Evolutionary conservation across 2,888 invertebrate genomes (phyloP).

Genomic region (Cryptocephalus primarius): DNA sequence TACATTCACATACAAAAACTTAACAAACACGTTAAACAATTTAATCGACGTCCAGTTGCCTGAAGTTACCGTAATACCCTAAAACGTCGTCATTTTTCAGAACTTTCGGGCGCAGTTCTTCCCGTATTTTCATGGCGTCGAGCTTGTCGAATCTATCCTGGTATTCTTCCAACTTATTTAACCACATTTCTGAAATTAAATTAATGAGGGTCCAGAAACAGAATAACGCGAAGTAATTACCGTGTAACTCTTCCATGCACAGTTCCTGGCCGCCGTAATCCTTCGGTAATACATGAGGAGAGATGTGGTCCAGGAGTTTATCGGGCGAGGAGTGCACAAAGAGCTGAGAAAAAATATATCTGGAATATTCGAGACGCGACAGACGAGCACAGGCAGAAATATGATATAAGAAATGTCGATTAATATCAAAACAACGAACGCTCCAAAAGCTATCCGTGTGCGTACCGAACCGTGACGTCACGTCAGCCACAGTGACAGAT

Average conservation of each 20-base stretch:
- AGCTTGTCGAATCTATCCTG: conserved; percentile 12
- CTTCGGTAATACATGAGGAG: conserved; percentile 12
- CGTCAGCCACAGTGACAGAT: too few relatives aligned
- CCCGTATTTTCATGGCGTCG: conserved; percentile 10
- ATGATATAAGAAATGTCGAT: too few relatives aligned
- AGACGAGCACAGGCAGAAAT: too few relatives aligned
- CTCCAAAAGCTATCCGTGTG: too few relatives aligned
- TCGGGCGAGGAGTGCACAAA: conserved; percentile 9
- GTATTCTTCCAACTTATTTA: conserved; percentile 10
- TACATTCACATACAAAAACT: not conserved
- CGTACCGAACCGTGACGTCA: too few relatives aligned
- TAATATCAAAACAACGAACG: too few relatives aligned
- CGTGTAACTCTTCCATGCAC: conserved; percentile 47
- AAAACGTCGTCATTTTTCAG: conserved; percentile 12
- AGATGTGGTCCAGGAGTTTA: conserved; percentile 8
- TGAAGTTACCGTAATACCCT: conserved; percentile 18
- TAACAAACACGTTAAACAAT: not conserved
- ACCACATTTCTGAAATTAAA: conserved; percentile 13
- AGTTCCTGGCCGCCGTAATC: conserved; percentile 18
- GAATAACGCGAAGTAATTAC: conserved; percentile 21
- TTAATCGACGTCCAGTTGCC: conserved; percentile 15
- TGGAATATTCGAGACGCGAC: too few relatives aligned
- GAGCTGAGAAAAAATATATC: conserved; percentile 8
- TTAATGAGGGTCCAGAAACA: too few relatives aligned
- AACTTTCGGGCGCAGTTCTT: conserved; percentile 9